Base-by-base conservation (phyloP, 2,888 invertebrate genomes). In the Alloscopus bannaensis region DNA sequence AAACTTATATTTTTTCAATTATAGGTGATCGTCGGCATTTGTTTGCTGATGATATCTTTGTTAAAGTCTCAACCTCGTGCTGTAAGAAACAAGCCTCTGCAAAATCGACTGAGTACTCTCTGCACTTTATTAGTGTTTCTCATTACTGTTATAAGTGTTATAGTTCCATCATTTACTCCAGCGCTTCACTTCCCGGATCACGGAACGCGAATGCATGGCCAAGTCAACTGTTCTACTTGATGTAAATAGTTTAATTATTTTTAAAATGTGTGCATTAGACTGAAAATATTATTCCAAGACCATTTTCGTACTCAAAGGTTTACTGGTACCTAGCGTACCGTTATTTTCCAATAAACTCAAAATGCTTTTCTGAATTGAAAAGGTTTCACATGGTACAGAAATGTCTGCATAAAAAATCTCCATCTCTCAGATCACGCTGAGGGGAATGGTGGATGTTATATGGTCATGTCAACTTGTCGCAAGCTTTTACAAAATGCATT, bases 151-250 rank as follows among this genome's bases (percentile, higher is more conserved):
- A 26, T 72, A 3, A 72, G 62, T 29, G 24, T 72, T 0, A n/a
- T 72, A 16, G 64, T 72, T 20, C 72, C 72, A 3, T 36, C 72
- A 1, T 64, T 72, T 28, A 72, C 72, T 16, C 26, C 52, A 36
- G 36, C 20, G 8, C 1, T n/a, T 6, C 20, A 36, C 11, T 2
- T 6, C 18, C 28, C 28, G 6, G 26, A 55, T 55, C 24, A 55
- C 1, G 22, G 8, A 55, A 55, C 13, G 13, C 3, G 11, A 55
- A 4, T 24, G 20, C 24, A 6, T 16, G 6, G 52, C 4, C 18
- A 47, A 55, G 1, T n/a, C n/a, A n/a, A n/a, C n/a, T n/a, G n/a
- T n/a, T n/a, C n/a, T n/a, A n/a, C n/a, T 24, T 55, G 55, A 24
- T 11, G 55, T 6, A 18, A 26, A 2, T 16, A 4, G 18, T 55